Percentiles rank a stretch among this genome's conserved stretches.
Conservation (phyloP, 2,888 invertebrate species). For the Allygus modestus region DNA sequence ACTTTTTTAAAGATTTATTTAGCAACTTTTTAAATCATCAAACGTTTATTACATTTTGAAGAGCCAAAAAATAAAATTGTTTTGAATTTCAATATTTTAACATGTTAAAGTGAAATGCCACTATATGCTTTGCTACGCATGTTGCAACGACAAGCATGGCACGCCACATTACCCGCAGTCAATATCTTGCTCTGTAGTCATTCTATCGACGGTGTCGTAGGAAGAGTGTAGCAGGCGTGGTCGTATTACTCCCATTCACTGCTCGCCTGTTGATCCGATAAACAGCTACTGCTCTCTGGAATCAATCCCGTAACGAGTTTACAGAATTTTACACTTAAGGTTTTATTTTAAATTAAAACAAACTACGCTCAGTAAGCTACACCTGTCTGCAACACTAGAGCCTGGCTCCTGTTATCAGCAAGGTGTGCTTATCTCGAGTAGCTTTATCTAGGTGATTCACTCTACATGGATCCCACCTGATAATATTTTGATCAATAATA, state of each 20-base stretch:
- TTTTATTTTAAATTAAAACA: neutral
- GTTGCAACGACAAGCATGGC: no score
- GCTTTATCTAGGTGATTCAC: constrained; percentile 46
- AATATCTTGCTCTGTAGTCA: constrained; percentile 51
- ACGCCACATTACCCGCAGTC: constrained; percentile 54
- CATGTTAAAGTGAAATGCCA: no score
- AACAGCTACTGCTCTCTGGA: neutral
- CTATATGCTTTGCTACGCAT: no score
- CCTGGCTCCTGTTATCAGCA: constrained; percentile 42
- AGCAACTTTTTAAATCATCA: no score
- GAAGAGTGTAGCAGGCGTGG: constrained; percentile 49
- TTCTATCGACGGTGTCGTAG: constrained; percentile 44
- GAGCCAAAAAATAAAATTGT: no score
- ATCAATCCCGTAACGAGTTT: neutral
- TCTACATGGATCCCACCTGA: constrained; percentile 17
- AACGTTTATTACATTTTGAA: no score
- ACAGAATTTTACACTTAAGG: neutral
- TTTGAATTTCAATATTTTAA: no score
- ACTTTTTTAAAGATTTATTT: no score
- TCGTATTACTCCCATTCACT: constrained; percentile 59
- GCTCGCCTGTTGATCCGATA: neutral
- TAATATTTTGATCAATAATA: constrained; percentile 27
- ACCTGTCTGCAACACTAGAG: neutral
- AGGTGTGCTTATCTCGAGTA: constrained; percentile 43
- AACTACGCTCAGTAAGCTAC: neutral